Evolutionary conservation across 2,797 vertebrate genomes (phyloP).

Genomic region (Meda fulgida): DNA sequence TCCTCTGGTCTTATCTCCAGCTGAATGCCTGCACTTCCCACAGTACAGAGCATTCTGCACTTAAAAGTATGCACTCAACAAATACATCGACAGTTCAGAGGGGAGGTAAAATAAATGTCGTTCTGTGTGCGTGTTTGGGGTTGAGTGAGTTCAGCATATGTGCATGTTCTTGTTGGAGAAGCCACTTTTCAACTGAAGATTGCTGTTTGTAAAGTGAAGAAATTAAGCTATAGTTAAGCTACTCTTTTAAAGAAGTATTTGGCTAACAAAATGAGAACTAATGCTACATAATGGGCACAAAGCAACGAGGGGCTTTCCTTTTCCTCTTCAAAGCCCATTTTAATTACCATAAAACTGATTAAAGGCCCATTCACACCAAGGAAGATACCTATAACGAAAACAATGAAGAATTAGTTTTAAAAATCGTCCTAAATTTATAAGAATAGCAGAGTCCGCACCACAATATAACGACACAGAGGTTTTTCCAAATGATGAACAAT

Average conservation of each 20-base stretch:
- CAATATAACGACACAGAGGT: background rate
- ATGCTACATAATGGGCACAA: background rate
- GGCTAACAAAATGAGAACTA: background rate
- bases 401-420: background rate
- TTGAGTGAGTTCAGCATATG: background rate
- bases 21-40: slow-evolving; percentile 18
- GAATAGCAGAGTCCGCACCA: background rate
- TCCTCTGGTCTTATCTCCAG: slow-evolving; percentile 45
- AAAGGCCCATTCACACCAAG: background rate
- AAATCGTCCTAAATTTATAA: background rate
- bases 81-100: background rate
- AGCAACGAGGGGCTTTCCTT: background rate
- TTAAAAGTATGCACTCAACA: slow-evolving; percentile 6
- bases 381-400: background rate
- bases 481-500: too few species aligned
- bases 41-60: slow-evolving; percentile 25
- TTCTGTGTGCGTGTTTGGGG: background rate
- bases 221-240: background rate
- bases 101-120: background rate
- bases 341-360: background rate
- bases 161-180: background rate
- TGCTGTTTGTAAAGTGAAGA: background rate
- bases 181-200: background rate
- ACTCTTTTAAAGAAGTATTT: background rate
- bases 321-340: background rate